Base-by-base conservation (phyloP, 1,140 invertebrate species). In the Heliconius eleuchia region DNA sequence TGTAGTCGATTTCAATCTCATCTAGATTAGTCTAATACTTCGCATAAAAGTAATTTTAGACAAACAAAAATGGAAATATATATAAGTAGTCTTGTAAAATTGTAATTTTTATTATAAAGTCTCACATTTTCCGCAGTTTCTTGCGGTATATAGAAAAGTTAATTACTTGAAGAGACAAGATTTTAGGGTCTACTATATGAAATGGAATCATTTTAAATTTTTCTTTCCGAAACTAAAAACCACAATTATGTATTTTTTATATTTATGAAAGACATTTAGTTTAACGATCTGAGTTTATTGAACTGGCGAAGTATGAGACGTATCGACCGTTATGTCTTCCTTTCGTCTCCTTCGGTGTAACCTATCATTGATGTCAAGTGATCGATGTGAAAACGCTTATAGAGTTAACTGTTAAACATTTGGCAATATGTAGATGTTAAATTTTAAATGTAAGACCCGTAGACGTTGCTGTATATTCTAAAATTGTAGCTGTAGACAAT, bases 361-460 rank as follows among this genome's bases (percentile, higher is more conserved):
- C 52, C 55, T 76, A 77, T 80, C 71, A 66, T 74, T 80, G 82
- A 86, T 88, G 86, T 90, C 81, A 84, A 89, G 85, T 91, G 88
- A 91, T 92, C 86, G 88, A 84, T 92, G 90, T 92, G 86, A 91
- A 84, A 84, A 91, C 90, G 91, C 90, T 92, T 92, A 92, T 91
- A 92, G 90, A 78, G 42, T 77, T 90, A 79, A 83, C 77, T 81
- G 77, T 83, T 79, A 73, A 77, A 77, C 78, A 81, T 83, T 83
- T 78, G 73, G 82, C 55, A 83, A 80, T 83, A 83, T 79, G 46
- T 71, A 77, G 74, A 1, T 73, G 46, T 76, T 76, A 74, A 70
- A 46, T 30, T 76, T 72, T 80, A 76, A 37, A 18, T 37, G 11
- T 80, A 80, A 80, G 73, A 74, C 37, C 60, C 27, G 27, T 66